A percentile compares a stretch with the other conserved stretches of the same genome.
Conservation (phyloP, 2,797 vertebrate genomes). For the Denticeps clupeoides region DNA sequence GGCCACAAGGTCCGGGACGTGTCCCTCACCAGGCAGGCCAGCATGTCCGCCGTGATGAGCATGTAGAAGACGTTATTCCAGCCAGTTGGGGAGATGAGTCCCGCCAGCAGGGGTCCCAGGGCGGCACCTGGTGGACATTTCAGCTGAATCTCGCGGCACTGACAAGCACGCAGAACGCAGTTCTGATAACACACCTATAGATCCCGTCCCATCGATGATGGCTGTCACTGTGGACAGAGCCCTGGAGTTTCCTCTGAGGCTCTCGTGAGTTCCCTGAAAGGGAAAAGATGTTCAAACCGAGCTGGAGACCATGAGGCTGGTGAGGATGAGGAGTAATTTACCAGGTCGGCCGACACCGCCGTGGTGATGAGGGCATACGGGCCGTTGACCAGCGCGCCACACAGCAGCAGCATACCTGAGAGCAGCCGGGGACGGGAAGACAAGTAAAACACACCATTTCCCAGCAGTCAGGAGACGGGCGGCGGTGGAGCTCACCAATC, state of each 20-base stretch:
- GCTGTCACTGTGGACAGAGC: conserved; percentile 89
- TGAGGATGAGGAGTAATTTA: conserved; percentile 45
- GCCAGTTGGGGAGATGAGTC: conserved; percentile 78
- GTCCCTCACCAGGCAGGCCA: conserved; percentile 79
- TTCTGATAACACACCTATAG: too few species aligned
- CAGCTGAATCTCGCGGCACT: too few species aligned
- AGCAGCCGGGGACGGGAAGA: too few species aligned
- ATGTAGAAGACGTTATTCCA: conserved; percentile 98
- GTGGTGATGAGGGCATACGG: conserved; percentile 95
- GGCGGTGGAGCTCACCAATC: conserved; percentile 53
- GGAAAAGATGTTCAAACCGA: conserved; percentile 1
- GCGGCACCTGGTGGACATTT: conserved; percentile 69
- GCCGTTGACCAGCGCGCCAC: conserved; percentile 85
- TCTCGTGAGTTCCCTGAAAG: conserved; percentile 83
- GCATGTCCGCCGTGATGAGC: conserved; percentile 76
- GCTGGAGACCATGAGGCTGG: not conserved
- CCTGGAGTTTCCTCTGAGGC: conserved; percentile 83
- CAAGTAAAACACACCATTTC: not conserved
- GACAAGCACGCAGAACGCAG: too few species aligned
- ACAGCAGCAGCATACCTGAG: conserved; percentile 86
- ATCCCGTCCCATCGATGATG: conserved; percentile 93
- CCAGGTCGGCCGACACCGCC: conserved; percentile 89
- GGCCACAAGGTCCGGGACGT: not conserved
- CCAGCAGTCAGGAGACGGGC: too few species aligned
- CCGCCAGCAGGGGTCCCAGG: conserved; percentile 80